A percentile compares a stretch with the other conserved stretches of the same genome.
Conservation (phyloP, 64 coral and sea anemone genomes). For the Montipora efflorescens region DNA sequence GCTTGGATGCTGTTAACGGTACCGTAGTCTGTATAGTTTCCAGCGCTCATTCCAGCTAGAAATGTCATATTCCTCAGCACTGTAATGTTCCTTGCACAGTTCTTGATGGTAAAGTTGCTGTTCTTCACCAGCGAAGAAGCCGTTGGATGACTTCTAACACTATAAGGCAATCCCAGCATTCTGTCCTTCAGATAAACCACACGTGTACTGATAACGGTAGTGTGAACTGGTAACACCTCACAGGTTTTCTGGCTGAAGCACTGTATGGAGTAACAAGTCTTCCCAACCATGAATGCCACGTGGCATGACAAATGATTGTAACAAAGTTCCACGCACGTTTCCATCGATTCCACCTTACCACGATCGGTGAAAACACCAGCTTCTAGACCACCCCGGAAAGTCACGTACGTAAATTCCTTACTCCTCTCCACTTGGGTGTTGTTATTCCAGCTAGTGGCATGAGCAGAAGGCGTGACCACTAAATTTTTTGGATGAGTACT, state of each 20-base stretch:
- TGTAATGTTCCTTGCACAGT: constrained; percentile 68
- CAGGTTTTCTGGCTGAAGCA: constrained; percentile 89
- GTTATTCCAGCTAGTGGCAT: not conserved
- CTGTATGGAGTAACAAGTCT: constrained; percentile 80
- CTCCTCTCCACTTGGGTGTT: constrained; percentile 42
- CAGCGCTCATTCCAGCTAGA: constrained; percentile 79
- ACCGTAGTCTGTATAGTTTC: constrained; percentile 91
- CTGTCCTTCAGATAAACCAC: constrained; percentile 85
- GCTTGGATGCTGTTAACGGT: constrained; percentile 72
- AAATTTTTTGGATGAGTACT: not conserved
- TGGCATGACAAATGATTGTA: constrained; percentile 67
- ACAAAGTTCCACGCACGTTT: constrained; percentile 72
- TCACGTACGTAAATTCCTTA: constrained; percentile 83
- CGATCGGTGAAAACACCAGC: constrained; percentile 76
- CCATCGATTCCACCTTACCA: constrained; percentile 78
- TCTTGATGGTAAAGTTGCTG: constrained; percentile 15
- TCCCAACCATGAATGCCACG: constrained; percentile 84
- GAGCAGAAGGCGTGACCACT: not conserved
- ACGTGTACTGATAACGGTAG: constrained; percentile 70
- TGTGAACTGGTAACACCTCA: constrained; percentile 72
- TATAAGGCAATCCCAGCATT: constrained; percentile 64
- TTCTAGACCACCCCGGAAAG: constrained; percentile 74
- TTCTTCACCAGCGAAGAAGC: not conserved
- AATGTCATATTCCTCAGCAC: constrained; percentile 87
- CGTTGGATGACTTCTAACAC: not conserved